Evolutionary conservation across 2,797 vertebrate species (phyloP).

Genomic region (Hirundo rustica): DNA sequence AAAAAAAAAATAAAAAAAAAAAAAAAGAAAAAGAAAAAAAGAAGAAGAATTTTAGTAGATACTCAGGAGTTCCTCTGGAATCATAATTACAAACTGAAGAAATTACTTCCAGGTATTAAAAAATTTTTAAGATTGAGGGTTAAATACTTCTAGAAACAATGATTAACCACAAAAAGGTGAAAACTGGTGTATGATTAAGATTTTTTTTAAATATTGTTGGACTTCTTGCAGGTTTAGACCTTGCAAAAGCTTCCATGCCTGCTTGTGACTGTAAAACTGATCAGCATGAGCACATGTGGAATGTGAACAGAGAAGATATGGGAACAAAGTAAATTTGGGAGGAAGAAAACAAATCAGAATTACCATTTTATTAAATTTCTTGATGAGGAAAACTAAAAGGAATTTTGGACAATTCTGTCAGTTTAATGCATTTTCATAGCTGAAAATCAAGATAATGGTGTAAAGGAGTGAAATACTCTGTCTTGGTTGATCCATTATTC

Average conservation of each 20-base stretch:
- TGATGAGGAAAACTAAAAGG: neutral
- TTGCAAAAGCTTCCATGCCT: neutral
- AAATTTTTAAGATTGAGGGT: neutral
- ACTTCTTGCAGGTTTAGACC: neutral
- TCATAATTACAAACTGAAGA: neutral
- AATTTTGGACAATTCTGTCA: neutral
- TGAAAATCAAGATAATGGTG: neutral
- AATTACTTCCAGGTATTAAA: neutral
- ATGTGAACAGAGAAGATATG: neutral
- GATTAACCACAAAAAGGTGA: neutral
- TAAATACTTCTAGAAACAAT: neutral
- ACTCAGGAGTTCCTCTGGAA: neutral
- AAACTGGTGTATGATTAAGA: neutral
- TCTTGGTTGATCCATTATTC: accelerated
- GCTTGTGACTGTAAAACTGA: neutral
- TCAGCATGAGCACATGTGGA: neutral
- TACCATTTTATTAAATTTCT: neutral
- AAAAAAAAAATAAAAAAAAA: too few species aligned
- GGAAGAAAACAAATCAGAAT: neutral
- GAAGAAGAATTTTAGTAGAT: neutral
- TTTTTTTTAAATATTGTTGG: neutral
- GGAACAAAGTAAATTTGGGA: accelerated
- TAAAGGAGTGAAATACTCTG: neutral
- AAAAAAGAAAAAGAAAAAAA: too few species aligned
- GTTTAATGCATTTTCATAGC: neutral